phyloP scores from a whole-genome alignment of 2,888 invertebrate species.

The Zaprionus lineosus region DNA sequence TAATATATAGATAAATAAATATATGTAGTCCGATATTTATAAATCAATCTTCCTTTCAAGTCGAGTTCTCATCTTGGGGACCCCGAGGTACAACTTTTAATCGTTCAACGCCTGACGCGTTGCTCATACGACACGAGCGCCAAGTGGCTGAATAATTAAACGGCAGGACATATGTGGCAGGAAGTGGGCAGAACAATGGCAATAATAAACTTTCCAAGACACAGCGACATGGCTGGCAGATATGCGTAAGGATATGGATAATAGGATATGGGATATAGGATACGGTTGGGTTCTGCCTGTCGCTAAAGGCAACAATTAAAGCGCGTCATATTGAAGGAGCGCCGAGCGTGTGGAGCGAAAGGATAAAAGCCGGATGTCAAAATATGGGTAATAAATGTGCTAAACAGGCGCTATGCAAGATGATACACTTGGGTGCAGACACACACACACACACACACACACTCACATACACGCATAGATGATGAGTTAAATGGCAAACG shows the following conservation, averaged over 20 bases:
- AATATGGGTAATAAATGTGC: slow-evolving; percentile 77
- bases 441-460: slow-evolving; percentile 13
- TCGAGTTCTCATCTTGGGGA: no score
- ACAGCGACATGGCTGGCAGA: no score
- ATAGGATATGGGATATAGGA: background rate
- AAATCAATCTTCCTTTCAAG: no score
- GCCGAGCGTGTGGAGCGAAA: slow-evolving; percentile 53
- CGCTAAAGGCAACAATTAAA: slow-evolving; percentile 61
- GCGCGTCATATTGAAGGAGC: slow-evolving; percentile 32
- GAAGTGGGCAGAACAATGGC: slow-evolving; percentile 35
- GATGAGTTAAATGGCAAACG: slow-evolving; percentile 72
- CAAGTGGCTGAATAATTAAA: slow-evolving; percentile 49
- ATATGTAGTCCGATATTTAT: background rate
- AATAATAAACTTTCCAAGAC: slow-evolving; percentile 64
- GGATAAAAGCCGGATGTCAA: slow-evolving; percentile 77
- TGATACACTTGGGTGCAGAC: slow-evolving; percentile 51
- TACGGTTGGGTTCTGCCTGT: slow-evolving; percentile 13
- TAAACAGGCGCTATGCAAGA: slow-evolving; percentile 55
- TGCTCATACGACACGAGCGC: slow-evolving; percentile 21
- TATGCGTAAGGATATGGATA: no score
- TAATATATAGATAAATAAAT: no score
- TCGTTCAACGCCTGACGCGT: slow-evolving; percentile 22
- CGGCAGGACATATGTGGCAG: slow-evolving; percentile 26
- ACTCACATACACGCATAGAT: slow-evolving; percentile 27
- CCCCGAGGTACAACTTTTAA: slow-evolving; percentile 29